Evolutionary conservation across 2,797 vertebrate genomes (phyloP), one percentile per base, ranked within the genome.

Genomic region (Channa striata): DNA sequence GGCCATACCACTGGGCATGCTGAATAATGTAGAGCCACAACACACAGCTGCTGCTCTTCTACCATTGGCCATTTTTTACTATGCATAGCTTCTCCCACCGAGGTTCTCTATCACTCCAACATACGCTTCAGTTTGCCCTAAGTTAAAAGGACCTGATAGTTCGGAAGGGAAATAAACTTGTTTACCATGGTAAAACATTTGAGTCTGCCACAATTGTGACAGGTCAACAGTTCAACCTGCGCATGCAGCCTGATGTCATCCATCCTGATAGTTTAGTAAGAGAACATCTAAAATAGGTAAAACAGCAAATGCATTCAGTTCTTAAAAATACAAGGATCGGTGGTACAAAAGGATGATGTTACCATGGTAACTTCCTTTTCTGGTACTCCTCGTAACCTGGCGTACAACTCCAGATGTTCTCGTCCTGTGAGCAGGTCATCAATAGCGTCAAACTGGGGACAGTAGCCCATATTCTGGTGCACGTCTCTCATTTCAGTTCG

Each of bases 381-480:
- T 5, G 97, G 97, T 72, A 99, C 96, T 30, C 98, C 98, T 83
- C 97, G 94, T 68, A 99, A 88, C 52, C 97, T 94, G 0, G 96
- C 96, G 11, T 98, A 99, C 81, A 99, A 97, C 78, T 99, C 96
- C 90, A 99, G 92, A 25, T 99, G 98, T 72, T 99, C 98, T 73
- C 94, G 92, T 23, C 97, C 98, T 0, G 96, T 99, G 77, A 99
- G 90, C 40, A 99, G 94, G n/a, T 99, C 96, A 11, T 97, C 92
- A 21, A 99, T 92, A 49, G 96, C 98, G 74, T 99, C 98, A 4
- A 99, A 99, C 92, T 99, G 98, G 10, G 98, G 98, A 78, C 97
- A 99, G 30, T 99, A 99, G 19, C 97, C 97, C 96, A 97, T 93
- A 87, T 96, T 97, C 93, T 96, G 97, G 86, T 99, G 96, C 8